These are phyloP conservation scores for Microchrysa polita DNA, from an alignment of 2,888 invertebrate species.

Conservation along the genomic window DNA sequence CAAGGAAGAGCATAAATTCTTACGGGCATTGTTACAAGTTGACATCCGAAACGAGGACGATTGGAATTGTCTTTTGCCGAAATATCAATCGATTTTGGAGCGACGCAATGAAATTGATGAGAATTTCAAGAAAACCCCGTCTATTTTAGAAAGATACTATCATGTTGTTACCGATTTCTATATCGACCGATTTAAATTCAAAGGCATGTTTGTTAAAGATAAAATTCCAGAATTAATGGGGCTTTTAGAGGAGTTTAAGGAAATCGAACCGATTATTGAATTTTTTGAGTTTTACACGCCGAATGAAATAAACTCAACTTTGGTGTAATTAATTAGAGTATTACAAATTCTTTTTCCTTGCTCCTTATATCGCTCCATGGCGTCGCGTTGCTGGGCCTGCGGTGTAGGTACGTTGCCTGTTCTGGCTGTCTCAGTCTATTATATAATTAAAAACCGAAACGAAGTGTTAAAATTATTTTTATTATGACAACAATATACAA, in stretches of 20 bases:
- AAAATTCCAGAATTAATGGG: constrained; percentile 52
- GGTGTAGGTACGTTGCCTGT: too few relatives aligned
- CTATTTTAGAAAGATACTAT: constrained; percentile 51
- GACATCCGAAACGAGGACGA: constrained; percentile 54
- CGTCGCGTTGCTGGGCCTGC: too few relatives aligned
- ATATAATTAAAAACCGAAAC: too few relatives aligned
- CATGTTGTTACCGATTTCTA: constrained; percentile 54
- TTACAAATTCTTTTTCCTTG: too few relatives aligned
- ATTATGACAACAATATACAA: constrained; percentile 23
- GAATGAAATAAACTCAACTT: constrained; percentile 6
- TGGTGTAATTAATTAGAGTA: constrained; percentile 16
- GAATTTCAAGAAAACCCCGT: constrained; percentile 50
- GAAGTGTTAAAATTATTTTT: constrained; percentile 8
- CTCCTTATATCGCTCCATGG: too few relatives aligned
- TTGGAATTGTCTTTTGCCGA: constrained; percentile 52
- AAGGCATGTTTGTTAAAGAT: constrained; percentile 54
- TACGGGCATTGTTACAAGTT: constrained; percentile 53
- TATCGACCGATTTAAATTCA: constrained; percentile 55
- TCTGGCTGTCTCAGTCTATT: too few relatives aligned
- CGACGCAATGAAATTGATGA: constrained; percentile 52
- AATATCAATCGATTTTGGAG: constrained; percentile 53
- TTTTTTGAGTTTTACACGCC: constrained; percentile 48
- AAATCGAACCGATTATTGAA: constrained; percentile 43
- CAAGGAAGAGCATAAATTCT: constrained; percentile 52
- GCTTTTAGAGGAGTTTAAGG: constrained; percentile 52